Evolutionary conservation across 2,888 invertebrate species (phyloP).

Genomic region (Platynereis dumerilii): DNA sequence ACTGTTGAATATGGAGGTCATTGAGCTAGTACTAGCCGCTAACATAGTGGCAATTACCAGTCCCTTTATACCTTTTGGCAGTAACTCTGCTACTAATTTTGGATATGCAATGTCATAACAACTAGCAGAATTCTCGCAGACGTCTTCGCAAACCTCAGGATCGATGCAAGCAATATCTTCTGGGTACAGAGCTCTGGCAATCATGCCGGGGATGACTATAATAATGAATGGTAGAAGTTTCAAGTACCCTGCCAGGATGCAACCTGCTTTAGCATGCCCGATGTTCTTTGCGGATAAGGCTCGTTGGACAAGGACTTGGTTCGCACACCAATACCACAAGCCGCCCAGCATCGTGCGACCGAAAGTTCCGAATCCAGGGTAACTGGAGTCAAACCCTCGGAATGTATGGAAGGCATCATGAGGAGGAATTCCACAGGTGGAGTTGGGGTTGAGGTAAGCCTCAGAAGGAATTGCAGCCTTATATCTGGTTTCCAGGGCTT

Average conservation of each 20-base stretch:
- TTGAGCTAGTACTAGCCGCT: slow-evolving; percentile 36
- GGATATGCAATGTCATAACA: slow-evolving; percentile 68
- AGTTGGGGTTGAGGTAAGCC: slow-evolving; percentile 24
- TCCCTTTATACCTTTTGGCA: slow-evolving; percentile 58
- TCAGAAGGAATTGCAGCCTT: slow-evolving; percentile 33
- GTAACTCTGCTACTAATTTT: slow-evolving; percentile 64
- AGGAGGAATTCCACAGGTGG: slow-evolving; percentile 33
- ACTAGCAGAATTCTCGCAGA: slow-evolving; percentile 64
- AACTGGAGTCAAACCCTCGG: slow-evolving; percentile 35
- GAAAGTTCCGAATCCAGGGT: slow-evolving; percentile 33
- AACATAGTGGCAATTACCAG: slow-evolving; percentile 34
- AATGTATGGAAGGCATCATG: slow-evolving; percentile 37
- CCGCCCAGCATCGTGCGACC: slow-evolving; percentile 30
- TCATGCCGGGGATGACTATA: slow-evolving; percentile 60
- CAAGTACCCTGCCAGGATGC: slow-evolving; percentile 65
- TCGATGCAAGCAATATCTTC: slow-evolving; percentile 65
- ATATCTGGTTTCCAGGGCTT: slow-evolving; percentile 28
- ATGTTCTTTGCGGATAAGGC: slow-evolving; percentile 65
- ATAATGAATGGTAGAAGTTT: slow-evolving; percentile 66
- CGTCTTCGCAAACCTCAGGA: slow-evolving; percentile 60
- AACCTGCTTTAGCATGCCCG: slow-evolving; percentile 67
- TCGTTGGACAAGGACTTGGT: slow-evolving; percentile 63
- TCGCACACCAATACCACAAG: slow-evolving; percentile 39
- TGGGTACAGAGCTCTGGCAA: slow-evolving; percentile 51
- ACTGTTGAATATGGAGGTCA: slow-evolving; percentile 38